These are phyloP conservation scores for Selene dorsalis DNA, from an alignment of 2,797 vertebrate genomes.

Conservation along the genomic window DNA sequence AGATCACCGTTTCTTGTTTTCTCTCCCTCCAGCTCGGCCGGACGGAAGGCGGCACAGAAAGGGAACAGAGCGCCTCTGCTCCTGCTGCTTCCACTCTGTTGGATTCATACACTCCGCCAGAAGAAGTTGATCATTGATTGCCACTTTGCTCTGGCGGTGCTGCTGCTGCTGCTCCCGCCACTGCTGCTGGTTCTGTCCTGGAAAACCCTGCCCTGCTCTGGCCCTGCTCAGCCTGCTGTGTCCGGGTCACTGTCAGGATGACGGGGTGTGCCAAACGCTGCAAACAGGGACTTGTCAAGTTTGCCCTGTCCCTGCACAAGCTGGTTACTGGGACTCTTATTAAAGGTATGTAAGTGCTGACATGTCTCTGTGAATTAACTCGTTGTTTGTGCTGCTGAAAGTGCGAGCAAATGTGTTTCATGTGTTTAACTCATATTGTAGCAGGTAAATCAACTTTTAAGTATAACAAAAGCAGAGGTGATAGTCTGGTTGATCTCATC, in stretches of 20 bases:
- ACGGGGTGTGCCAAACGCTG: conserved; percentile 90
- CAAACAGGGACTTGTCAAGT: conserved; percentile 92
- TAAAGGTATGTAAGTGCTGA: conserved; percentile 86
- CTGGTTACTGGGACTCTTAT: conserved; percentile 91
- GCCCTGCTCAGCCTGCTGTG: conserved; percentile 50
- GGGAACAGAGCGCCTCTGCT: conserved; percentile 10
- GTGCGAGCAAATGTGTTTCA: not conserved
- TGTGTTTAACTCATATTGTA: not conserved
- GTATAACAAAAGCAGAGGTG: conserved; percentile 22
- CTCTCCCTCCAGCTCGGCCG: conserved; percentile 55
- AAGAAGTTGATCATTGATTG: conserved; percentile 45
- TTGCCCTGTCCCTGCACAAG: conserved; percentile 88
- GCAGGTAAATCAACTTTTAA: conserved; percentile 11
- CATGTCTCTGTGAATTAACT: not conserved
- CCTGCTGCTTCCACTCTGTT: conserved; percentile 15
- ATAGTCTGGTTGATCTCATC: conserved; percentile 36
- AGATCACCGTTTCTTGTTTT: conserved; percentile 64
- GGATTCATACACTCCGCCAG: conserved; percentile 43
- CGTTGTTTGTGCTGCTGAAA: not conserved
- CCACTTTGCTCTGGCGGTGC: conserved; percentile 12
- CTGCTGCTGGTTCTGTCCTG: conserved; percentile 38
- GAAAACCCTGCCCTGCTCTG: conserved; percentile 33
- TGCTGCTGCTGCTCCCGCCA: not conserved
- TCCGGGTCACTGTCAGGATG: conserved; percentile 82
- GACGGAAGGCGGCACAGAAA: conserved; percentile 43